phyloP scores from a whole-genome alignment of 2,888 invertebrate species.

The Colostygia pectinataria region DNA sequence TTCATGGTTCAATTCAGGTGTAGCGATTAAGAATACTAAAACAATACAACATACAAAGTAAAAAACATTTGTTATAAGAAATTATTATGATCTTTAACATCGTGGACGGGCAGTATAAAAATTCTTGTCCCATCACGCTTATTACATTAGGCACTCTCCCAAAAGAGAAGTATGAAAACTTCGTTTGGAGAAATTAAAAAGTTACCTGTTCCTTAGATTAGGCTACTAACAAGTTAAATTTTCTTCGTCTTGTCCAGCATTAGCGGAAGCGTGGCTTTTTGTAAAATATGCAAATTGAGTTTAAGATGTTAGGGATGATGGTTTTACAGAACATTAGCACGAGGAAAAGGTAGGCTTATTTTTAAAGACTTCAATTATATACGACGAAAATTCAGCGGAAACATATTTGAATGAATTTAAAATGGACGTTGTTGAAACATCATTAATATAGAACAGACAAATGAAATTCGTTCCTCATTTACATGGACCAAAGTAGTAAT shows the following conservation, averaged over 20 bases:
- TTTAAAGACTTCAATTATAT: conserved; percentile 14
- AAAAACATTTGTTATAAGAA: no score
- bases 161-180: conserved; percentile 75
- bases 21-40: no score
- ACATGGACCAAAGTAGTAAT: conserved; percentile 30
- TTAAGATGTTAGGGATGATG: conserved; percentile 51
- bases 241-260: conserved; percentile 58
- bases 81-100: no score
- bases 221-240: conserved; percentile 71
- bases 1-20: no score
- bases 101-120: conserved; percentile 56
- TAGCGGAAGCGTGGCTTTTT: conserved; percentile 49
- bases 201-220: conserved; percentile 71
- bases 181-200: conserved; percentile 72
- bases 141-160: conserved; percentile 68
- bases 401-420: conserved; percentile 1
- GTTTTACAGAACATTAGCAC: conserved; percentile 45
- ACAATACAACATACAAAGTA: no score
- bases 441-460: conserved; percentile 17
- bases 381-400: conserved; percentile 6
- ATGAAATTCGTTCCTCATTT: conserved; percentile 29
- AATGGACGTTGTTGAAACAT: conserved; percentile 4
- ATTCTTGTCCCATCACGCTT: conserved; percentile 51
- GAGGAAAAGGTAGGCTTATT: conserved; percentile 27
- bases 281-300: conserved; percentile 59